Percentiles rank a stretch among this genome's conserved stretches.
These are phyloP conservation scores for Lepidurus packardi DNA, from an alignment of 1,140 invertebrate genomes.

Conservation along the genomic window DNA sequence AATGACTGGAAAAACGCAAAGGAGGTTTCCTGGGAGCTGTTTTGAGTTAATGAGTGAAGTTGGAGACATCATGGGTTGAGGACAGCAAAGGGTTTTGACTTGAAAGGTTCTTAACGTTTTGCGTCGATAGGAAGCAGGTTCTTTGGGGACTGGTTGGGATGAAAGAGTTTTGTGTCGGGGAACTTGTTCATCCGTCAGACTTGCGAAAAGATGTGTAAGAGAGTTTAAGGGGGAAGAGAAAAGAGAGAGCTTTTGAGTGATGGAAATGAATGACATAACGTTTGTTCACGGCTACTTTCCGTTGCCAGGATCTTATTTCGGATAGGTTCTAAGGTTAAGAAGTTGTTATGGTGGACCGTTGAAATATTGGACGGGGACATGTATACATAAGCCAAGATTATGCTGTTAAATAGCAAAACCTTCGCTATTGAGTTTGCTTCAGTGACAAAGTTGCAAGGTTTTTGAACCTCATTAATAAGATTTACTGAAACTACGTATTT, in stretches of 20 bases:
- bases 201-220: constrained; percentile 8
- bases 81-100: too few relatives aligned
- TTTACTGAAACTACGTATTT: too few relatives aligned
- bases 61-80: too few relatives aligned
- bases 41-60: too few relatives aligned
- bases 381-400: too few relatives aligned
- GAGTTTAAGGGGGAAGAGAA: background rate
- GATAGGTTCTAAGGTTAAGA: background rate
- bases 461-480: too few relatives aligned
- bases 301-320: background rate
- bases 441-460: too few relatives aligned
- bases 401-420: too few relatives aligned
- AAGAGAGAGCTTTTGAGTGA: background rate
- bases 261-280: constrained; percentile 10
- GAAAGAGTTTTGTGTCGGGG: background rate
- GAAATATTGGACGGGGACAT: background rate
- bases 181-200: background rate
- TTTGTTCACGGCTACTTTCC: background rate
- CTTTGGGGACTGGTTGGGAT: background rate
- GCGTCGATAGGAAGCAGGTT: background rate
- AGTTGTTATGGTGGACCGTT: background rate
- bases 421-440: too few relatives aligned
- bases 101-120: background rate
- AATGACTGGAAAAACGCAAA: background rate
- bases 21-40: too few relatives aligned